Conservation (phyloP, 1,140 invertebrate species). For the Euura saliciscinereae region DNA sequence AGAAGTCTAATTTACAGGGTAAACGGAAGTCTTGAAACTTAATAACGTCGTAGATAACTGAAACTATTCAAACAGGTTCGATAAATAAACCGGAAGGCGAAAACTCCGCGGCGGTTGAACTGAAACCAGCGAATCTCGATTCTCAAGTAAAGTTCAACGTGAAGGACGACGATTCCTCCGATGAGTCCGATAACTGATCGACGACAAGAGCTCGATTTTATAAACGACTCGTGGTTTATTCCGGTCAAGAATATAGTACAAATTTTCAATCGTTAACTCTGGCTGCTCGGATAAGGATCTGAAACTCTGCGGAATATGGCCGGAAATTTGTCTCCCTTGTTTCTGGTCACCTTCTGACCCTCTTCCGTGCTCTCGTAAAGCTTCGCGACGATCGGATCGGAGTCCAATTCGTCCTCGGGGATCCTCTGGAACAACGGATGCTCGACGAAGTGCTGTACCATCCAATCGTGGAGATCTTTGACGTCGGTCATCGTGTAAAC, state of each 20-base stretch:
- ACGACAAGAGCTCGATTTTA: neutral
- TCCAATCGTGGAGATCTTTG: conserved; percentile 97
- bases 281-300: conserved; percentile 55
- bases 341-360: conserved; percentile 96
- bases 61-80: neutral
- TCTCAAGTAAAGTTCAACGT: neutral
- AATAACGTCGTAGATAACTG: neutral
- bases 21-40: neutral
- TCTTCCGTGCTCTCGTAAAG: conserved; percentile 95
- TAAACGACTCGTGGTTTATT: neutral
- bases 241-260: neutral
- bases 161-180: neutral
- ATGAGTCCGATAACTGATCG: neutral
- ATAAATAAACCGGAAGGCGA: neutral
- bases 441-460: conserved; percentile 88
- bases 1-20: neutral
- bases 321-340: conserved; percentile 91
- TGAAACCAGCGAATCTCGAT: neutral
- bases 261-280: conserved; percentile 22
- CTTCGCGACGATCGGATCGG: conserved; percentile 86
- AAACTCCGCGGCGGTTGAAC: no score
- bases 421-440: conserved; percentile 91
- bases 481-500: conserved; percentile 99
- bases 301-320: conserved; percentile 84
- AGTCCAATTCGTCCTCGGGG: conserved; percentile 73